Evolutionary conservation across 2,797 vertebrate species (phyloP).

Genomic region (Alca torda): DNA sequence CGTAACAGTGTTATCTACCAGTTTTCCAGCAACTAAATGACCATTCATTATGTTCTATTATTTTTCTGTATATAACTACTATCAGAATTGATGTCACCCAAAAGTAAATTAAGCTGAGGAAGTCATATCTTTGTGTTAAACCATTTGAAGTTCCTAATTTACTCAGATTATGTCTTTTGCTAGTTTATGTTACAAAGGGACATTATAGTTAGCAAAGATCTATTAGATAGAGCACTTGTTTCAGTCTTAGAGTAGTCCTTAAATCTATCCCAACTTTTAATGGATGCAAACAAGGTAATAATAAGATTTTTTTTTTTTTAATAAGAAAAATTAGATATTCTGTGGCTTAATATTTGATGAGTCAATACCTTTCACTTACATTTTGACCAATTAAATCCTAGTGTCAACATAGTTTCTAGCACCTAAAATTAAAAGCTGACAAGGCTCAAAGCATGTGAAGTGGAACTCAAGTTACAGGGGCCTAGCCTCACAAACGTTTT

Average conservation of each 20-base stretch:
- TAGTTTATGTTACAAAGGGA: neutral
- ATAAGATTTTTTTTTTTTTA: neutral
- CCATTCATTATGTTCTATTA: neutral
- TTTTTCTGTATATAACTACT: neutral
- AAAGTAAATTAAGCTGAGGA: neutral
- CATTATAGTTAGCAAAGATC: neutral
- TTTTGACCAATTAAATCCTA: neutral
- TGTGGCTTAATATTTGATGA: neutral
- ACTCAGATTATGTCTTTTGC: neutral
- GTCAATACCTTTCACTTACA: neutral
- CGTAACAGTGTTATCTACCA: neutral
- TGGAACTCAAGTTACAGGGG: neutral
- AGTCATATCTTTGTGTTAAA: neutral
- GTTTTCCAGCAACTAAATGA: neutral
- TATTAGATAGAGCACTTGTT: neutral
- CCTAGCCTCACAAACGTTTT: neutral
- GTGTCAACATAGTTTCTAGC: neutral
- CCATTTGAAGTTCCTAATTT: neutral
- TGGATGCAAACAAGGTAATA: accelerated
- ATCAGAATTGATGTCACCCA: neutral
- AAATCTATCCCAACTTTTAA: neutral
- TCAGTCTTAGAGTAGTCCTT: neutral
- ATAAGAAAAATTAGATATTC: neutral
- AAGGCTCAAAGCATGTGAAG: neutral
- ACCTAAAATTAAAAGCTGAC: neutral